A percentile compares a stretch with the other conserved stretches of the same genome.
phyloP scores from a whole-genome alignment of 1,140 invertebrate genomes.

The Lepidurus packardi region DNA sequence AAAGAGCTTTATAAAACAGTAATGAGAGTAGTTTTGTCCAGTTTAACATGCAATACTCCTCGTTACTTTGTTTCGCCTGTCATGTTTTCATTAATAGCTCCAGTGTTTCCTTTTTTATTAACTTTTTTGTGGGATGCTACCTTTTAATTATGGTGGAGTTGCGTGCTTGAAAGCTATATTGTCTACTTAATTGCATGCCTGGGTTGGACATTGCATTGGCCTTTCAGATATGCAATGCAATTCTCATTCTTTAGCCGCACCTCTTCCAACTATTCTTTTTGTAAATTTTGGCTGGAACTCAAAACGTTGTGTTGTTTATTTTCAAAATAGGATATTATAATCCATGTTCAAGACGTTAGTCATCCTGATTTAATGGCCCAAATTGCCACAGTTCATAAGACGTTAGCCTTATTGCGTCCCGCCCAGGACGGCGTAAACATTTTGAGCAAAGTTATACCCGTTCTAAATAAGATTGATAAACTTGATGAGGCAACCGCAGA shows the following conservation, averaged over 20 bases:
- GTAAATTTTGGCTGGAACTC: not conserved
- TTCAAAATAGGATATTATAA: constrained; percentile 62
- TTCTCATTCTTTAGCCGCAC: constrained; percentile 23
- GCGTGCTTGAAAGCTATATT: constrained; percentile 30
- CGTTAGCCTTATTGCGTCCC: constrained; percentile 56
- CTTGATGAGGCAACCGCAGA: constrained; percentile 36
- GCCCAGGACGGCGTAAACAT: constrained; percentile 57
- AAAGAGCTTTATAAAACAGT: not conserved
- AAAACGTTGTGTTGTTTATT: not conserved
- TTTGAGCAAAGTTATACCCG: constrained; percentile 44
- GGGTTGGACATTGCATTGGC: not conserved
- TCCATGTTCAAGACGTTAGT: constrained; percentile 76
- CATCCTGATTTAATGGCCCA: constrained; percentile 69
- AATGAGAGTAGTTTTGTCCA: not conserved
- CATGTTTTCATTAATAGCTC: constrained; percentile 15
- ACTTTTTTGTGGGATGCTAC: not conserved
- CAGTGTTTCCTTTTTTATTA: not conserved
- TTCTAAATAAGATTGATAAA: constrained; percentile 75
- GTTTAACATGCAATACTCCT: not conserved
- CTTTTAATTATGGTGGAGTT: constrained; percentile 25
- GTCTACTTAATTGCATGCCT: constrained; percentile 9
- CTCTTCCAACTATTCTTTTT: not conserved
- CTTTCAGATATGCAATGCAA: not conserved
- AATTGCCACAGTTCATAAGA: constrained; percentile 61
- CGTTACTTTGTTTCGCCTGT: too few species aligned